Percentiles rank a stretch among this genome's conserved stretches.
phyloP scores from a whole-genome alignment of 2,888 invertebrate genomes.

The Lithophane leautieri region DNA sequence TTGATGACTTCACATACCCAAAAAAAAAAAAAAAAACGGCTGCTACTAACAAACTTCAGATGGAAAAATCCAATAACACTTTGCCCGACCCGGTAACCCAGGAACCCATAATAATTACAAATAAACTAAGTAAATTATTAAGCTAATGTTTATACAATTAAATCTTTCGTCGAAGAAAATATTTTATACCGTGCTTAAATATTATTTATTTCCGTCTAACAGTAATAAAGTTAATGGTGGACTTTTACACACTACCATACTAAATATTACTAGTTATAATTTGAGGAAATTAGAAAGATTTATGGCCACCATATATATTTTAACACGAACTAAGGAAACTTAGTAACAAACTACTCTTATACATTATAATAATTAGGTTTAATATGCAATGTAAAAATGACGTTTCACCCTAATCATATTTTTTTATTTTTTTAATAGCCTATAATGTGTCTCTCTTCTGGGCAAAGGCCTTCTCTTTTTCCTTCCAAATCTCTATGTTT shows the following conservation, averaged over 20 bases:
- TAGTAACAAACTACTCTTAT: constrained; percentile 9
- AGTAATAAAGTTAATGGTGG: constrained; percentile 38
- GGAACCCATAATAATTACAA: too few species aligned
- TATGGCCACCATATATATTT: constrained; percentile 36
- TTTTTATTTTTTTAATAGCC: too few species aligned
- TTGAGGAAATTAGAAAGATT: constrained; percentile 52
- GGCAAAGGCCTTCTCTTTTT: too few species aligned
- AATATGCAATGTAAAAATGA: neutral
- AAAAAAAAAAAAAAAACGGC: neutral
- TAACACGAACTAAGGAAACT: constrained; percentile 37
- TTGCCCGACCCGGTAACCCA: neutral
- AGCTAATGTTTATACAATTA: constrained; percentile 1
- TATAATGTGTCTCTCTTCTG: too few species aligned
- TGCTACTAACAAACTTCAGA: neutral
- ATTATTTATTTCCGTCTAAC: constrained; percentile 34
- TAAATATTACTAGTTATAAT: constrained; percentile 45
- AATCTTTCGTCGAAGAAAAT: constrained; percentile 12
- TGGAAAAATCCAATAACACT: neutral
- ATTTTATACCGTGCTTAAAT: constrained; percentile 31
- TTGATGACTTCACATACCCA: too few species aligned
- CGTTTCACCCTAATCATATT: neutral
- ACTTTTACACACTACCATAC: constrained; percentile 22
- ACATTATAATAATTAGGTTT: constrained; percentile 14
- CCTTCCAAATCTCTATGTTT: too few species aligned
- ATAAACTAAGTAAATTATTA: constrained; percentile 14